phyloP scores from a whole-genome alignment of 2,113 vertebrate genomes.

The Nothoprocta perdicaria region DNA sequence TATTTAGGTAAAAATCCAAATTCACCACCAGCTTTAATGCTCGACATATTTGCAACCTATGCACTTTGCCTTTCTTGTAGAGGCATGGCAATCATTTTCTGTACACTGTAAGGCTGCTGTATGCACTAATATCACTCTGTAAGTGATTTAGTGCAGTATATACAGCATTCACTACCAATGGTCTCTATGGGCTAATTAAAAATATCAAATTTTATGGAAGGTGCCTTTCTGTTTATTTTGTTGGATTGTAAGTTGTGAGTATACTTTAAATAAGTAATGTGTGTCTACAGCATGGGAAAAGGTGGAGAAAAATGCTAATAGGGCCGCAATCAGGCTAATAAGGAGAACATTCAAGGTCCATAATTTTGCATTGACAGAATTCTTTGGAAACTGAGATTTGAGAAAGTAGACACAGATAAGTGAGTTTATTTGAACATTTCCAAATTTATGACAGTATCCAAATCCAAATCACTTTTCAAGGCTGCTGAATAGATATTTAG shows the following conservation, averaged over 20 bases:
- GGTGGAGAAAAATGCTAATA: slow-evolving; percentile 44
- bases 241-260: slow-evolving; percentile 52
- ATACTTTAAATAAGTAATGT: slow-evolving; percentile 66
- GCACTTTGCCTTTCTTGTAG: neutral
- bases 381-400: slow-evolving; percentile 38
- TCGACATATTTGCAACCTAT: neutral
- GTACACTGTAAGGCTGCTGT: neutral
- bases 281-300: slow-evolving; percentile 26
- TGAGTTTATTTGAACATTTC: slow-evolving; percentile 45
- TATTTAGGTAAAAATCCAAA: neutral
- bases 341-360: slow-evolving; percentile 25
- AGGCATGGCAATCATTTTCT: slow-evolving; percentile 24
- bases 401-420: slow-evolving; percentile 25
- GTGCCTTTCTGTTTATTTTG: slow-evolving; percentile 60
- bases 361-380: slow-evolving; percentile 54
- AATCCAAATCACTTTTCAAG: slow-evolving; percentile 44
- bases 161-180: slow-evolving; percentile 2
- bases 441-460: slow-evolving; percentile 42
- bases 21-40: neutral
- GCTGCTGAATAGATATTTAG: slow-evolving; percentile 55
- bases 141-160: slow-evolving; percentile 43
- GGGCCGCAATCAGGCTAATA: slow-evolving; percentile 54
- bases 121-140: neutral
- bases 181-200: slow-evolving; percentile 69
- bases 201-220: slow-evolving; percentile 46